Conservation (phyloP, 2,888 invertebrate species). For the Trachelus troglodyta region DNA sequence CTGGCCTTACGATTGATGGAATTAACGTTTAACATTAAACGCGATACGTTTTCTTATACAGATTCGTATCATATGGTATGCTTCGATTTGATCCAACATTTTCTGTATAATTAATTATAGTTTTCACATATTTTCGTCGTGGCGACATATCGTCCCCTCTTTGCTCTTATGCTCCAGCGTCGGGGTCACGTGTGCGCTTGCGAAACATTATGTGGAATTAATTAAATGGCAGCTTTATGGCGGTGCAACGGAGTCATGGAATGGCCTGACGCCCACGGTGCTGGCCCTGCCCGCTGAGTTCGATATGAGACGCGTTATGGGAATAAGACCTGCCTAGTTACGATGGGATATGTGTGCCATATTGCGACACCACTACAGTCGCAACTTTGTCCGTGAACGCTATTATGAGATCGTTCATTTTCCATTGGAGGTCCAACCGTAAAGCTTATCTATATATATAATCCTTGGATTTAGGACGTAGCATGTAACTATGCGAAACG, state of each 20-base stretch:
- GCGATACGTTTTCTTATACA: neutral
- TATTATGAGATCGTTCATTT: neutral
- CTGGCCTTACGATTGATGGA: neutral
- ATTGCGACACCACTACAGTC: neutral
- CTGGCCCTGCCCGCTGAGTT: slow-evolving; percentile 29
- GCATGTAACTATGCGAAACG: neutral
- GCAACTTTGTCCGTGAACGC: neutral
- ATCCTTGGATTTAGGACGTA: neutral
- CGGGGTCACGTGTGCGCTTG: slow-evolving; percentile 5
- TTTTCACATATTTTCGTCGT: neutral
- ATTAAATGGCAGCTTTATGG: slow-evolving; percentile 42
- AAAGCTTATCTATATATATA: neutral
- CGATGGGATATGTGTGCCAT: neutral
- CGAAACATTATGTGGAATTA: slow-evolving; percentile 31
- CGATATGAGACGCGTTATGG: slow-evolving; percentile 15
- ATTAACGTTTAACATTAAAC: neutral
- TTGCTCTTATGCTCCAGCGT: neutral
- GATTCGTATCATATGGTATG: neutral
- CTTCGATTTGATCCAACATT: neutral
- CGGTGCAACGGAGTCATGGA: slow-evolving; percentile 36
- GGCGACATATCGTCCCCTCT: neutral
- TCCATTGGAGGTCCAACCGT: neutral
- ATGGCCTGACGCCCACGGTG: slow-evolving; percentile 28
- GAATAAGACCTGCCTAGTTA: slow-evolving; percentile 5
- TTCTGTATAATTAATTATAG: neutral